phyloP scores from a whole-genome alignment of 2,113 vertebrate species.

The Lichenostomus cassidix region DNA sequence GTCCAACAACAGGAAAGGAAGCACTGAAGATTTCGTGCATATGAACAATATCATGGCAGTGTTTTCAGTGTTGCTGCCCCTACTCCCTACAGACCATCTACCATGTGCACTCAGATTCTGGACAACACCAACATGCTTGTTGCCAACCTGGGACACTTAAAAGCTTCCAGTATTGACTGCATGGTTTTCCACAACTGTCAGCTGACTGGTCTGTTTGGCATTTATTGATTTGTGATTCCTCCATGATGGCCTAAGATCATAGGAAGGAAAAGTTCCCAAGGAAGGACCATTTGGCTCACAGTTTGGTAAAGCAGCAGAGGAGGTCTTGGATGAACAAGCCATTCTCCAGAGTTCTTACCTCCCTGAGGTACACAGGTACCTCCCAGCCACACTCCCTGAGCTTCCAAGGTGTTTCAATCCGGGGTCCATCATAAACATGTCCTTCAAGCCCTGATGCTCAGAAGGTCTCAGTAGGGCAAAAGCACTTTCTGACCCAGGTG shows the following conservation, averaged over 20 bases:
- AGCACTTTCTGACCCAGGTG: background rate
- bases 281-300: background rate
- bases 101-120: accelerated
- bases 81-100: background rate
- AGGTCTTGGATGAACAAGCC: background rate
- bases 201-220: background rate
- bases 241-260: accelerated
- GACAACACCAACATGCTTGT: background rate
- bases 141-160: background rate
- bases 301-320: background rate
- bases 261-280: background rate
- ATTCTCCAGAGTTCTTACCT: background rate
- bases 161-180: background rate
- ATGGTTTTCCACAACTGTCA: background rate
- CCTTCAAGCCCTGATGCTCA: background rate
- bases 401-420: background rate
- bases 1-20: background rate
- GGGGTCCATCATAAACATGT: background rate
- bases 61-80: background rate
- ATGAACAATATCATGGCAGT: background rate
- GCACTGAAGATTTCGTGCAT: background rate
- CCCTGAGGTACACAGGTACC: no score
- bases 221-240: background rate
- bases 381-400: background rate
- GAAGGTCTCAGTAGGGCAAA: background rate